These are phyloP conservation scores for Mobula hypostoma DNA, from an alignment of 2,113 vertebrate species.

Conservation along the genomic window DNA sequence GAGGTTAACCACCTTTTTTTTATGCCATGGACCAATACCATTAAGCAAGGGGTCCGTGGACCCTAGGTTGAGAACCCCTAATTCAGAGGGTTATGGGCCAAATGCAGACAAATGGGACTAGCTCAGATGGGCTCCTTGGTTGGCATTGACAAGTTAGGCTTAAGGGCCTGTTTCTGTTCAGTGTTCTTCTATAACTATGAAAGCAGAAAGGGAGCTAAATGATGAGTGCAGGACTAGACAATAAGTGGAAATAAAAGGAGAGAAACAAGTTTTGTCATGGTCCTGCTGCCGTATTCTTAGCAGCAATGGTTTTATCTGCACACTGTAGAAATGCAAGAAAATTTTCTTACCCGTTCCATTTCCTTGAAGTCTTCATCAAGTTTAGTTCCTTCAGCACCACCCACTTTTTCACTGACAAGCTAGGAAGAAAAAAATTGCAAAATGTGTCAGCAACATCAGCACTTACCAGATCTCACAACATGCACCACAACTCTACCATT, in stretches of 20 bases:
- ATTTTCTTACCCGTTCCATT: constrained; percentile 77
- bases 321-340: no score
- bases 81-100: no score
- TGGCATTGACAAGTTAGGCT: no score
- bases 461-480: background rate
- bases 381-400: constrained; percentile 92
- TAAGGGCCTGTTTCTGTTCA: no score
- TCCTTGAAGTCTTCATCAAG: constrained; percentile 93
- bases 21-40: no score
- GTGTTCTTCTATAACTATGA: background rate
- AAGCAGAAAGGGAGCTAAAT: background rate
- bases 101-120: no score
- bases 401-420: constrained; percentile 96
- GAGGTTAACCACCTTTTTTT: no score
- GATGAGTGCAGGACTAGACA: background rate
- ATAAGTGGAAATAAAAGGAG: background rate
- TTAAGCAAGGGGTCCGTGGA: no score
- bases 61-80: no score
- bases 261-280: background rate
- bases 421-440: constrained; percentile 44
- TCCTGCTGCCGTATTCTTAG: background rate
- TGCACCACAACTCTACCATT: background rate
- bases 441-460: background rate
- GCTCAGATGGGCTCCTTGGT: no score
- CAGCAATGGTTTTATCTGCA: background rate